Evolutionary conservation across 2,888 invertebrate species (phyloP), one percentile per base, ranked within the genome.

Genomic region (Synergus itoensis): DNA sequence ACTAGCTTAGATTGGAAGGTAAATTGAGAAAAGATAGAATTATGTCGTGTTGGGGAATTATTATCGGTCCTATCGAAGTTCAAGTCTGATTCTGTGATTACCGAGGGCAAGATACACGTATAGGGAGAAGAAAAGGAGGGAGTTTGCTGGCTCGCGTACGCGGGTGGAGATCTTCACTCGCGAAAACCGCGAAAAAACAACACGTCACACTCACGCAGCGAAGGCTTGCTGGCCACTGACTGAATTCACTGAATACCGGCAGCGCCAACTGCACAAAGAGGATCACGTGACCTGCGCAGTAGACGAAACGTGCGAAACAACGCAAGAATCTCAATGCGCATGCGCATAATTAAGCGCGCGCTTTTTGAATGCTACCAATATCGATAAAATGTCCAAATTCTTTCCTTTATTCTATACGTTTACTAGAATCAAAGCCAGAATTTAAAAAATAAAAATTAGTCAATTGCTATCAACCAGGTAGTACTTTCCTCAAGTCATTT

Each of bases 151-250:
- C 80, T 80, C 81, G 80, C 81, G 79, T 76, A 82, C 82, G 81
- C 80, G 79, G 78, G 79, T 77, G 80, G 65, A 80, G 73, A 64
- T 77, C 69, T 63, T 48, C 48, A 18, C 80, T 60, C 65, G 76
- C 76, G 69, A 80, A 69, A 28, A 28, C 3, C 28, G 3, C 28
- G 28, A 28, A 28, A 28, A 36, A 36, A 36, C 36, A 83, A 75
- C 11, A n/a, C 80, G 77, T 53, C 80, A 80, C 80, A 78, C 48
- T 79, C 45, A 80, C 80, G 80, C 81, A 82, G 82, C 83, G 80
- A 80, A 83, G 79, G 81, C 82, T 83, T 78, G 81, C 84, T 82
- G 79, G 84, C 83, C 82, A 82, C 84, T 83, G 83, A 60, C 82
- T 53, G 62, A 21, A 18, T 7, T 7, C 21, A 28, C 62, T 62